Base-by-base conservation (phyloP, 2,113 vertebrate species). In the Ginglymostoma cirratum region DNA sequence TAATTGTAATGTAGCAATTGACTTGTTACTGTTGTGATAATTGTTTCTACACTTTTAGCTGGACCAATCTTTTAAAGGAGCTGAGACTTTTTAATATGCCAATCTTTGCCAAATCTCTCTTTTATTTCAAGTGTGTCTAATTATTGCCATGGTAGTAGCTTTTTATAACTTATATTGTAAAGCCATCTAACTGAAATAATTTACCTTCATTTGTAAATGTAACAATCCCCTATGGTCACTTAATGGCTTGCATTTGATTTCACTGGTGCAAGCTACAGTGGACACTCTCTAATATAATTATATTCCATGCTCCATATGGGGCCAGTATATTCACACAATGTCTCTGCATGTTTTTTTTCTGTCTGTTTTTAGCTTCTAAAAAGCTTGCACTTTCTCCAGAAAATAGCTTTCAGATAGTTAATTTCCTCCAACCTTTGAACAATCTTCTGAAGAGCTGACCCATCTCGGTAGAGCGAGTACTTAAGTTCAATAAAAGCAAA, bases 161-260 rank as follows among this genome's bases (percentile, higher is more conserved):
- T 94, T 61, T 70, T 70, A 69, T 45, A 94, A 34, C 72, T 94
- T 70, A 67, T 70, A 42, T 30, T 23, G 66, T 94, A 70, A 94
- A 70, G 23, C 65, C 21, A 48, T 67, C 90, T 94, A 94, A 94
- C 67, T 55, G 17, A 38, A 15, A 70, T 70, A 8, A 70, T 70
- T 94, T 70, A 94, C 70, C 66, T 94, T 94, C 65, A 67, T 94
- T 69, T 69, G 42, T 45, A 69, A 67, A 94, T 70, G 67, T 70
- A 67, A 70, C 93, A 70, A 27, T 94, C 66, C 93, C 93, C 93
- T 70, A 48, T 94, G 67, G 67, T 70, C 93, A 70, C 38, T 94
- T 67, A 8, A 48, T 70, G 66, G 65, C 23, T 70, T 27, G 42
- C 45, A 66, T 94, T 94, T 94, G n/a, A 70, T 27, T 70, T 70